A percentile compares a stretch with the other conserved stretches of the same genome.
These are phyloP conservation scores for Callyntrura sp. DNA, from an alignment of 2,888 invertebrate species.

Conservation along the genomic window DNA sequence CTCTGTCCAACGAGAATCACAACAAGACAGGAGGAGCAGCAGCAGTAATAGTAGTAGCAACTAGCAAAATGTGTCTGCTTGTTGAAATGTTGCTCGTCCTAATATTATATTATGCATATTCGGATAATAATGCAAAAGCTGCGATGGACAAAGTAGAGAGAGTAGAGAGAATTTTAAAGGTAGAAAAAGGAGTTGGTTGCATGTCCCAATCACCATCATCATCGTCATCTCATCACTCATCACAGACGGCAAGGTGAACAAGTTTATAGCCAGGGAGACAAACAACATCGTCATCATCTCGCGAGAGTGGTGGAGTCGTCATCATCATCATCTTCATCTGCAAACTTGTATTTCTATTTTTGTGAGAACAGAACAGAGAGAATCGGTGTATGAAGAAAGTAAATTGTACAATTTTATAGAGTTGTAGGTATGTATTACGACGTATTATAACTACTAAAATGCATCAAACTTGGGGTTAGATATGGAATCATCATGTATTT, in stretches of 20 bases:
- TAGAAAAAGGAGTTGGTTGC: background rate
- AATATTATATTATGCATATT: background rate
- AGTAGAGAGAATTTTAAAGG: background rate
- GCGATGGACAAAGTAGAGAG: background rate
- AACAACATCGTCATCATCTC: constrained; percentile 17
- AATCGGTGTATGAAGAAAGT: background rate
- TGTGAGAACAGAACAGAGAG: background rate
- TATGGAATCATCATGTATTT: background rate
- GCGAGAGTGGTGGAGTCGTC: background rate
- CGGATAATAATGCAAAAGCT: background rate
- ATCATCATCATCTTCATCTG: background rate
- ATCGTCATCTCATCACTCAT: background rate
- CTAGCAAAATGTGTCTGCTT: background rate
- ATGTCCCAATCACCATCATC: background rate
- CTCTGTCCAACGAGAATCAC: background rate
- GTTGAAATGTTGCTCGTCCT: background rate
- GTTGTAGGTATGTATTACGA: too few species aligned
- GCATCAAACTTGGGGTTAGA: too few species aligned
- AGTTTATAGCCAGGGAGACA: background rate
- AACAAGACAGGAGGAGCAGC: background rate
- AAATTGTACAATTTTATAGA: background rate
- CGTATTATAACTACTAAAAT: too few species aligned
- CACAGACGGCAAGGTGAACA: constrained; percentile 39
- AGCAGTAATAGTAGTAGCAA: background rate
- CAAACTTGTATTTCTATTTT: constrained; percentile 18